Evolutionary conservation across 1,140 invertebrate species (phyloP).

Genomic region (Ceratosolen solmsi): DNA sequence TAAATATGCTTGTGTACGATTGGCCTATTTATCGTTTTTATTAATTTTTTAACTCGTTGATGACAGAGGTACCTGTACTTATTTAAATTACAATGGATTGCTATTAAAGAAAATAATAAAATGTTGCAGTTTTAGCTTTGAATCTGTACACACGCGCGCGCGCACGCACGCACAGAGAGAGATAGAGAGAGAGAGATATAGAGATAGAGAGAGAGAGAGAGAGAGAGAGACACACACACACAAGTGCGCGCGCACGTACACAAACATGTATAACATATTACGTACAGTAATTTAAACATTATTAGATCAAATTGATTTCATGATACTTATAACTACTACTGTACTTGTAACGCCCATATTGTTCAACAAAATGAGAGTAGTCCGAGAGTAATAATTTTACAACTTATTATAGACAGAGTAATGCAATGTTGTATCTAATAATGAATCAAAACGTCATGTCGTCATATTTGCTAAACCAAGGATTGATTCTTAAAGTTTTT

Average conservation of each 20-base stretch:
- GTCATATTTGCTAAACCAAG: slow-evolving; percentile 32
- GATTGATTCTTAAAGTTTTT: slow-evolving; percentile 34
- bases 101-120: too few species aligned
- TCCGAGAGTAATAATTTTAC: slow-evolving; percentile 40
- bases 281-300: slow-evolving; percentile 31
- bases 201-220: too few species aligned
- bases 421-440: slow-evolving; percentile 40
- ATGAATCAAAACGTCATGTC: slow-evolving; percentile 33
- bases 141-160: neutral
- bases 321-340: slow-evolving; percentile 28
- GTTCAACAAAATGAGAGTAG: slow-evolving; percentile 44
- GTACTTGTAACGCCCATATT: slow-evolving; percentile 38
- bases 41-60: slow-evolving; percentile 28
- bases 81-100: slow-evolving; percentile 24
- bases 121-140: slow-evolving; percentile 26
- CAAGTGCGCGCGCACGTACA: too few species aligned
- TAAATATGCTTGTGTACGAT: too few species aligned
- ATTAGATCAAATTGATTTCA: slow-evolving; percentile 30
- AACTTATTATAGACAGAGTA: slow-evolving; percentile 40
- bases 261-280: slow-evolving; percentile 24
- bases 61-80: slow-evolving; percentile 40
- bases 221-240: too few species aligned
- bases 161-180: too few species aligned
- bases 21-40: too few species aligned
- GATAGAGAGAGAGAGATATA: too few species aligned